These are phyloP conservation scores for Liposcelis brunnea DNA, from an alignment of 2,888 invertebrate species.

Conservation along the genomic window DNA sequence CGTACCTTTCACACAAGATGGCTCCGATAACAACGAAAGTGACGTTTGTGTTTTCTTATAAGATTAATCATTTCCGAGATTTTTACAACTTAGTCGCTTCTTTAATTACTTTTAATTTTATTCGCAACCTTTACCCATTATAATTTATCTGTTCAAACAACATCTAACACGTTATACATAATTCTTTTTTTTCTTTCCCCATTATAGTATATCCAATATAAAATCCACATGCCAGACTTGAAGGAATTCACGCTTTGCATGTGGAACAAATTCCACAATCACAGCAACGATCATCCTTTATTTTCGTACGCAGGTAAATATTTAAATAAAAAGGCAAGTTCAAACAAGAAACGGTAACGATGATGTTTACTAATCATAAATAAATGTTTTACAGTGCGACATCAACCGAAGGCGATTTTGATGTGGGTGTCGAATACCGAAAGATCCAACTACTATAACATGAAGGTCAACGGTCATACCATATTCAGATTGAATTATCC, in stretches of 20 bases:
- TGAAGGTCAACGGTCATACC: constrained; percentile 66
- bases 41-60: no score
- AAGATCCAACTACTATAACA: constrained; percentile 63
- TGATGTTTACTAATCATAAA: no score
- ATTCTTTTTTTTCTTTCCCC: constrained; percentile 18
- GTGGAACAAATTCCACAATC: constrained; percentile 70
- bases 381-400: constrained; percentile 38
- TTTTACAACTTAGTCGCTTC: no score
- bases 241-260: constrained; percentile 70
- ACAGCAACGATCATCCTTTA: constrained; percentile 63
- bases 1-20: no score
- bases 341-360: no score
- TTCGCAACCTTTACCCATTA: no score
- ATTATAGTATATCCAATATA: constrained; percentile 62
- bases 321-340: no score
- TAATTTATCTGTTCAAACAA: no score
- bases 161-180: no score
- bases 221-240: constrained; percentile 49
- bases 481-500: constrained; percentile 59
- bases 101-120: no score
- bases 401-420: constrained; percentile 53
- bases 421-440: constrained; percentile 66
- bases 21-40: no score
- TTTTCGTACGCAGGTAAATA: constrained; percentile 65
- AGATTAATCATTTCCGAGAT: no score